Conservation (phyloP, 2,113 vertebrate species). For the Hylia prasina region DNA sequence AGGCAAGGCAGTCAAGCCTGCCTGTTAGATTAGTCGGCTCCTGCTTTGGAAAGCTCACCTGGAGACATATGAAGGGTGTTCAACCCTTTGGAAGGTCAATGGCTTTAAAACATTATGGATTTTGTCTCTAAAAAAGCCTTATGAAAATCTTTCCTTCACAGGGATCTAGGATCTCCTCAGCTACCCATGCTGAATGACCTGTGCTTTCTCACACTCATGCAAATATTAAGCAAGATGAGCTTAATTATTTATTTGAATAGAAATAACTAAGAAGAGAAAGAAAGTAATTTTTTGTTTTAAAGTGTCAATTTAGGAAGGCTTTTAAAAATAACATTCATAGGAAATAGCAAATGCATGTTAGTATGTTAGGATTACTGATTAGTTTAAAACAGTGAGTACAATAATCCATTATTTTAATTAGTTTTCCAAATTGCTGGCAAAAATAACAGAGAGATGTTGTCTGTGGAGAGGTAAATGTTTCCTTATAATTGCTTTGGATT, state of each 20-base stretch:
- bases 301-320: constrained; percentile 8
- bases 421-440: constrained; percentile 25
- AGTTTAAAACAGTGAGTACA: constrained; percentile 25
- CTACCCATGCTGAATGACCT: background rate
- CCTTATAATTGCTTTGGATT: constrained; percentile 38
- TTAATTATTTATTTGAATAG: background rate
- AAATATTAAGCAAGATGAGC: background rate
- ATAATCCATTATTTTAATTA: constrained; percentile 59
- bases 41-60: background rate
- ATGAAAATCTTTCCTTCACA: background rate
- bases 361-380: constrained; percentile 18
- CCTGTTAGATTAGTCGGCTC: background rate
- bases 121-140: background rate
- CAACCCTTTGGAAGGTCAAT: background rate
- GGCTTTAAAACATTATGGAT: background rate
- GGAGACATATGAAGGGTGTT: background rate
- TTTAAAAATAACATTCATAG: constrained; percentile 10
- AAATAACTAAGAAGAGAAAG: background rate
- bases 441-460: constrained; percentile 22
- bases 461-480: constrained; percentile 28
- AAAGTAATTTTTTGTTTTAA: constrained; percentile 20
- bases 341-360: constrained; percentile 9
- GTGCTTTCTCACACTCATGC: background rate
- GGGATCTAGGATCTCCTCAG: background rate
- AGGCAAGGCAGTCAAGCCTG: background rate